A percentile compares a stretch with the other conserved stretches of the same genome.
Evolutionary conservation across 2,888 invertebrate species (phyloP).

Genomic region (Pegoplata infirma): DNA sequence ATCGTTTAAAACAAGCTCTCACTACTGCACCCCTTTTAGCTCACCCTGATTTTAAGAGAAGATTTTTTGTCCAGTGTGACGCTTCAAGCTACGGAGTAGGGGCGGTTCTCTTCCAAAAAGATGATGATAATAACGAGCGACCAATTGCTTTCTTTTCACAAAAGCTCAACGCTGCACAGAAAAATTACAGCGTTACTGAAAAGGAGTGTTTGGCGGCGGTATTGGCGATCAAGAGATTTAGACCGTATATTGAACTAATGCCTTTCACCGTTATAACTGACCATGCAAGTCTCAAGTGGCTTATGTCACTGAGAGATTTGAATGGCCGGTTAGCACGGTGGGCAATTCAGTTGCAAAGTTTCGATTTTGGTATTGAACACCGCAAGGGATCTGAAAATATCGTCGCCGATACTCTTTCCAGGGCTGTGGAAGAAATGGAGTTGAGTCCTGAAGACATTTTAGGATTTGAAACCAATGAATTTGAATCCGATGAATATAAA

Average conservation of each 20-base stretch:
- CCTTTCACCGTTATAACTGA: constrained; percentile 63
- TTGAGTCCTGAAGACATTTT: neutral
- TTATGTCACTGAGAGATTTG: constrained; percentile 65
- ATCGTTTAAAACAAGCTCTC: neutral
- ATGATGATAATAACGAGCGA: neutral
- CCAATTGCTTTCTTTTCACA: neutral
- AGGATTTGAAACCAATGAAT: constrained; percentile 15
- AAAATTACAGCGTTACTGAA: neutral
- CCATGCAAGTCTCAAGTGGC: constrained; percentile 67
- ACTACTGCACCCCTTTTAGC: constrained; percentile 45
- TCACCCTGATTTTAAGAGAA: constrained; percentile 12
- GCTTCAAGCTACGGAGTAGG: constrained; percentile 1
- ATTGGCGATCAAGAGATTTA: constrained; percentile 2
- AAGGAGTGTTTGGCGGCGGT: neutral
- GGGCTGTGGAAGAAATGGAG: neutral
- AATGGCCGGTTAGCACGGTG: constrained; percentile 66
- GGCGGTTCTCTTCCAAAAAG: neutral
- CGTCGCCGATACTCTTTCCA: constrained; percentile 11
- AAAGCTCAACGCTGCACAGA: neutral
- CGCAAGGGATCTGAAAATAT: neutral
- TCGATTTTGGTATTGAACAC: neutral
- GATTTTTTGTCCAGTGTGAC: constrained; percentile 3
- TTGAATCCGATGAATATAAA: constrained; percentile 8
- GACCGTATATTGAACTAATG: constrained; percentile 4
- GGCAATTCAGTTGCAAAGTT: constrained; percentile 35